Evolutionary conservation across 1,140 invertebrate genomes (phyloP).

Genomic region (Vanessa atalanta): DNA sequence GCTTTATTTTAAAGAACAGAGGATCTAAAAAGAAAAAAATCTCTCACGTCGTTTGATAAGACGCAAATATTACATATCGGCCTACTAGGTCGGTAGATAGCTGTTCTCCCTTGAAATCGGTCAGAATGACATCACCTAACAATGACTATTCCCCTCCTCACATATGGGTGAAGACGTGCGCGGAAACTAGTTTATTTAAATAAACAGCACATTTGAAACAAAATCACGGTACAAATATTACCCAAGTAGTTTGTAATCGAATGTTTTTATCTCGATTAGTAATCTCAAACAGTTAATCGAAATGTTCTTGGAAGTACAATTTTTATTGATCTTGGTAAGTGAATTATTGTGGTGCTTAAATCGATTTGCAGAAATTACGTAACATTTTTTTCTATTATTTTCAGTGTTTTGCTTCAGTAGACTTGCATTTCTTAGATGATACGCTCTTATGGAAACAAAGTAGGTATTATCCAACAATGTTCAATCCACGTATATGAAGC

Average conservation of each 20-base stretch:
- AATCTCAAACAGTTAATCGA: conserved; percentile 1
- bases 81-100: too few species aligned
- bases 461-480: conserved; percentile 7
- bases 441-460: conserved; percentile 35
- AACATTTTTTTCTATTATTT: background rate
- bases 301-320: conserved; percentile 15
- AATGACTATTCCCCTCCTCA: too few species aligned
- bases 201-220: background rate
- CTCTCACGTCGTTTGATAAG: too few species aligned
- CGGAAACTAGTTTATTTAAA: background rate
- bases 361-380: background rate
- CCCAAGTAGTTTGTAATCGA: background rate
- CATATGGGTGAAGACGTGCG: too few species aligned
- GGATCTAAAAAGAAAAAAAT: too few species aligned
- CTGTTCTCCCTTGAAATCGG: too few species aligned
- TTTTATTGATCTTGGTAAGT: conserved; percentile 20
- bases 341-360: background rate
- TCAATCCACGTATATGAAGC: background rate
- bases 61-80: too few species aligned
- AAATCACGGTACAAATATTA: background rate
- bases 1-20: too few species aligned
- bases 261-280: conserved; percentile 15
- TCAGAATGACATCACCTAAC: too few species aligned
- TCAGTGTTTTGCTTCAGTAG: conserved; percentile 11
- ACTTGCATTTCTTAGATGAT: conserved; percentile 4